Conservation (phyloP, 2,797 vertebrate species). For the Paramormyrops hopkinsi region DNA sequence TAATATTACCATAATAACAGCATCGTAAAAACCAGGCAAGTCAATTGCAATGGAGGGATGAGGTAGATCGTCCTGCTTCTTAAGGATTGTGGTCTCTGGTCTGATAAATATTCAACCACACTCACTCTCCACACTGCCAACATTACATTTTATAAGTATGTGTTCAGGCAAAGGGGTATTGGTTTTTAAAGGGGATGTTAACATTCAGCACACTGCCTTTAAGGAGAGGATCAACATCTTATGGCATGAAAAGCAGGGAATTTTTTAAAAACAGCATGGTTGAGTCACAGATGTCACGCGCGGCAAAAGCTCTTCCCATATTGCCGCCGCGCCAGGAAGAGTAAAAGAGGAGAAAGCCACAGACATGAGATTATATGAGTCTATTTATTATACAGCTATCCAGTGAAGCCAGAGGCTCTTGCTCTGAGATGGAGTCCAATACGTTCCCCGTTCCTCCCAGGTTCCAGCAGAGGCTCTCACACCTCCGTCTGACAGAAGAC, state of each 20-base stretch:
- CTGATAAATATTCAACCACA: neutral
- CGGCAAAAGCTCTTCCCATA: neutral
- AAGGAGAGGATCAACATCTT: neutral
- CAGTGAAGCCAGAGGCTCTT: neutral
- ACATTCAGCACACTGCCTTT: neutral
- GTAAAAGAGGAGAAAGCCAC: neutral
- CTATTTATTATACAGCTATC: neutral
- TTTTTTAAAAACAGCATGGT: neutral
- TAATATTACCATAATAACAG: slow-evolving; percentile 8
- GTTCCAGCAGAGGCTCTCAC: neutral
- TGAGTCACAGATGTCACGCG: neutral
- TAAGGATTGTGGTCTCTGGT: neutral
- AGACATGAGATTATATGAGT: neutral
- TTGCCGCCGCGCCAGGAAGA: neutral
- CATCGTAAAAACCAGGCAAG: neutral
- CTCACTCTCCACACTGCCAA: neutral
- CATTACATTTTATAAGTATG: neutral
- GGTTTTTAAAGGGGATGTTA: neutral
- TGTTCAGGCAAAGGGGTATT: neutral
- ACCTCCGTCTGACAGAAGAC: neutral
- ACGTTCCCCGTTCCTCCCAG: neutral
- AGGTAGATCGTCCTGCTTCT: neutral
- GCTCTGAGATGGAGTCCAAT: neutral
- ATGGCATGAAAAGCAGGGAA: neutral
- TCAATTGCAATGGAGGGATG: neutral